Conservation (phyloP, 2,797 vertebrate species). For the Leptodactylus fallax region DNA sequence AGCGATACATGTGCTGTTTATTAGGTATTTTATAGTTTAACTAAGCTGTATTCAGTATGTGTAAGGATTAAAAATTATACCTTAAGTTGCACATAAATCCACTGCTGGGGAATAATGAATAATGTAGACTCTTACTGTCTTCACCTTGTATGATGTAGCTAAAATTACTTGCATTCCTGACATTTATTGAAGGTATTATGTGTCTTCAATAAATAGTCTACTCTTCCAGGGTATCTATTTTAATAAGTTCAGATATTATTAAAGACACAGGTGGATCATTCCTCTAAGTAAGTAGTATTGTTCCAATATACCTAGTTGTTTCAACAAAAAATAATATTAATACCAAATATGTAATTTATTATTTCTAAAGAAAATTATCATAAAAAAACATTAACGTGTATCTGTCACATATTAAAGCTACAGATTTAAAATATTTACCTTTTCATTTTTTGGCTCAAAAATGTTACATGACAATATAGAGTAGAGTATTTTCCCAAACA, state of each 20-base stretch:
- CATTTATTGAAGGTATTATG: constrained; percentile 15
- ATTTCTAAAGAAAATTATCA: background rate
- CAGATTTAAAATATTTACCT: no score
- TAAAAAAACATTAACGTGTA: background rate
- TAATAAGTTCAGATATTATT: constrained; percentile 11
- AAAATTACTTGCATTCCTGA: constrained; percentile 11
- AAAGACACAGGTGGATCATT: background rate
- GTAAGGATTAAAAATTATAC: background rate
- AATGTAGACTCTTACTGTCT: constrained; percentile 27
- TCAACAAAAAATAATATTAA: background rate
- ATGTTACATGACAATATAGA: no score
- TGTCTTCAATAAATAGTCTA: background rate
- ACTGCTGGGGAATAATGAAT: constrained; percentile 43
- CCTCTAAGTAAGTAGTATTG: background rate
- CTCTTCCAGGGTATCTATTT: background rate
- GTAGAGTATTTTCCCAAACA: no score
- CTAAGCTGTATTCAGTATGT: background rate
- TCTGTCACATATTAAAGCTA: no score
- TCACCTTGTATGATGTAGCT: constrained; percentile 1
- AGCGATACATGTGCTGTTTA: no score
- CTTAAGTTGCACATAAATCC: constrained; percentile 19
- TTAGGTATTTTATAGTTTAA: no score
- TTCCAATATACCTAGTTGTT: background rate
- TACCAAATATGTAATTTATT: background rate
- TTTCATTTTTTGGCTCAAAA: no score